Evolutionary conservation across 2,113 vertebrate genomes (phyloP), one percentile per base, ranked within the genome.

Genomic region (Melanerpes formicivorus): DNA sequence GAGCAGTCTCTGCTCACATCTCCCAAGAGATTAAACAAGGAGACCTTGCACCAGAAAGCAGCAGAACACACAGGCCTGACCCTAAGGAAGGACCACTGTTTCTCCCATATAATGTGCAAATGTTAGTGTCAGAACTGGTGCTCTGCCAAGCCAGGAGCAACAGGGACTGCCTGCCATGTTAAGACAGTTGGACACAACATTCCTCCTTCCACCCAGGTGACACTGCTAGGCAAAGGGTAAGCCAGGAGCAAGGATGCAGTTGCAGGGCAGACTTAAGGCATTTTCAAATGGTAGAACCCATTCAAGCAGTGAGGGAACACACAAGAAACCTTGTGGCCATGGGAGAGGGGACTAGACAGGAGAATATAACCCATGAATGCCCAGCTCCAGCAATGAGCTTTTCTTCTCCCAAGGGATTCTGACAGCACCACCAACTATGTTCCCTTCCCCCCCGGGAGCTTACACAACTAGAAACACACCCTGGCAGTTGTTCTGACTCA

Each of bases 201-300:
- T 90, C 83, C 78, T 48, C 52, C 74, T 93, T 70, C 18, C 64
- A 37, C 30, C 44, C 22, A 54, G 69, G 11, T 48, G 9, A 60
- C 10, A 5, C 27, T 52, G 59, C 59, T 52, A 70, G 74, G 55
- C 55, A 52, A 22, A 2, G 77, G 75, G 54, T 30, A 66, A 66
- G 32, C 22, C 23, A 86, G 27, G 46, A 91, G 74, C 70, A 90
- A n/a, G 9, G 62, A 50, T 1, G 6, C 62, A 55, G 58, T 16
- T 27, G 27, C 78, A 94, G 34, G 64, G 64, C 59, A 84, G 81
- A 79, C 1, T 1, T 7, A 23, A 76, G 60, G 75, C 46, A 17
- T 77, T 87, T 93, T 44, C 79, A 89, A 85, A 77, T 46, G 76
- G 75, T 3, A 96, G 69, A 96, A 87, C 82, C 56, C 82, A 91